Conservation (phyloP, 2,113 vertebrate genomes). For the Syngnathoides biaculeatus region DNA sequence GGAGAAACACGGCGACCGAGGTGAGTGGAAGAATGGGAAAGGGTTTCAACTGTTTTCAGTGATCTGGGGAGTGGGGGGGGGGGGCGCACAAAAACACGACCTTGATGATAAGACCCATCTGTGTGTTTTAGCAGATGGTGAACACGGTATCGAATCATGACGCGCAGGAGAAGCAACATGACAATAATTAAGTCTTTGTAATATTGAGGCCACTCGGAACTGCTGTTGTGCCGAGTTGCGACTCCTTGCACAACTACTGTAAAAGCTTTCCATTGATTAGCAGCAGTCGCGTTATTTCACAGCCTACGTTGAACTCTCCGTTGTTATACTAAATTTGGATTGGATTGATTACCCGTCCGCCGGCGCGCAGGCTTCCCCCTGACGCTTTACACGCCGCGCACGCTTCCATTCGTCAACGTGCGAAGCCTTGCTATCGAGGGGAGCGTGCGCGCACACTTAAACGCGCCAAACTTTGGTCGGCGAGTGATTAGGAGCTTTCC, state of each 20-base stretch:
- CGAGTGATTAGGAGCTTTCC: constrained; percentile 28
- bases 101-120: constrained; percentile 35
- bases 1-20: constrained; percentile 17
- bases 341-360: neutral
- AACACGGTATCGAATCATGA: neutral
- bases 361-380: neutral
- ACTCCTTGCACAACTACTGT: neutral
- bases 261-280: neutral
- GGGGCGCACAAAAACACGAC: constrained; percentile 27
- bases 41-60: constrained; percentile 3
- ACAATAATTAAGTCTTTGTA: neutral
- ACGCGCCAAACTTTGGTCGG: constrained; percentile 16
- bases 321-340: neutral
- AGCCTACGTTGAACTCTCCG: neutral
- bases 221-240: neutral
- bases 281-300: neutral
- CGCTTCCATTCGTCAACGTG: constrained; percentile 10
- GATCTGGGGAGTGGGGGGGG: constrained; percentile 2
- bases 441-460: neutral
- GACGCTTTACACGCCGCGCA: constrained; percentile 7
- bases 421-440: constrained; percentile 1
- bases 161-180: neutral
- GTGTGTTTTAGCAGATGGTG: neutral
- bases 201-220: neutral
- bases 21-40: constrained; percentile 13